Evolutionary conservation across 2,888 invertebrate species (phyloP), one percentile per base, ranked within the genome.

Genomic region (Toxonevra muliebris): DNA sequence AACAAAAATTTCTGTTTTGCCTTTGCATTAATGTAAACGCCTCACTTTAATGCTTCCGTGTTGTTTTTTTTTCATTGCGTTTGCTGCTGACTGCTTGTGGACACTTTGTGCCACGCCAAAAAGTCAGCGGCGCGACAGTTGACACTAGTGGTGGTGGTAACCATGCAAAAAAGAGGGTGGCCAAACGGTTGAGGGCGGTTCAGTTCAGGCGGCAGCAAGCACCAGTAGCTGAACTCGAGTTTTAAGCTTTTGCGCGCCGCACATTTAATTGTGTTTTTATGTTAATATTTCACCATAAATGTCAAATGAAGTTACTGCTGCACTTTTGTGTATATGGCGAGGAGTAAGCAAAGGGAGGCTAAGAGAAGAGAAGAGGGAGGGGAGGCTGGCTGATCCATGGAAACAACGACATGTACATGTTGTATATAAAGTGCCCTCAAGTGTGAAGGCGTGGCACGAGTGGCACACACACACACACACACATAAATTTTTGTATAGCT

Each of bases 231-330:
- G 48, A 15, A 15, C 13, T 48, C 12, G 15, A 48, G 12, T 48
- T 48, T n/a, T 48, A n/a, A 48, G 12, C 15, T 12, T 48, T 48
- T 10, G 59, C 42, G 59, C 43, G 19, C 41, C 41, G 42, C n/a
- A 45, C 15, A 50, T 64, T 54, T 60, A 59, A 65, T 65, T 65
- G 20, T 42, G 30, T 65, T 65, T 65, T 65, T 65, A 65, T 65
- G 65, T 53, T 53, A 65, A 65, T 60, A 55, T 57, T 65, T 65
- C 30, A 40, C 17, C 54, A 65, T 65, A 43, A 65, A 59, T 65
- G 60, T 60, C 60, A 42, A 41, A 52, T 50, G n/a, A 58, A 65
- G 50, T 58, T 59, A 65, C 17, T 40, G 53, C 15, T 48, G 63
- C 57, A 45, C 13, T 48, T 41, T 2, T 40, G 42, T 12, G 42